A percentile compares a stretch with the other conserved stretches of the same genome.
These are phyloP conservation scores for Heptranchias perlo DNA, from an alignment of 2,113 vertebrate species.

Conservation along the genomic window DNA sequence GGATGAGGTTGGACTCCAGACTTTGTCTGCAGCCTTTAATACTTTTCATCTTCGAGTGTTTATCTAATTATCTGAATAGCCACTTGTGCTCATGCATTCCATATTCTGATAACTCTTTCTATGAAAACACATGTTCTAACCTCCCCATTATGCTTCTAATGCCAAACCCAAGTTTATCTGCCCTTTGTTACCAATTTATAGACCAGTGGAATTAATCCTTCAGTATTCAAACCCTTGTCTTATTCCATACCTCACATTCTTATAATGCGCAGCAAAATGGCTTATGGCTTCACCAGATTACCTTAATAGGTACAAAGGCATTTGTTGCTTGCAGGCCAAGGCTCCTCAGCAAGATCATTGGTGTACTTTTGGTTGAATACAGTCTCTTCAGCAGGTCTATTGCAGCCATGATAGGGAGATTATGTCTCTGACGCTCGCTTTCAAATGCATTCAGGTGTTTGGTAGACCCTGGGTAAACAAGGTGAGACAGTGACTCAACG, in stretches of 20 bases:
- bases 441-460: slow-evolving; percentile 84
- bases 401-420: slow-evolving; percentile 80
- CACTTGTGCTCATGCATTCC: not conserved
- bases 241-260: not conserved
- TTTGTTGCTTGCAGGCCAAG: slow-evolving; percentile 91
- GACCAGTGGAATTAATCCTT: not conserved
- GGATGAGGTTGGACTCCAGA: not conserved
- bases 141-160: not conserved
- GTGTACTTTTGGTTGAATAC: slow-evolving; percentile 73
- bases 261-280: not conserved
- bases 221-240: not conserved
- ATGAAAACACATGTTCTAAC: not conserved
- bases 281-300: slow-evolving; percentile 51
- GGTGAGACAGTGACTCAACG: slow-evolving; percentile 34
- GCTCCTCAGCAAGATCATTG: slow-evolving; percentile 79
- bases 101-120: not conserved
- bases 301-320: slow-evolving; percentile 74
- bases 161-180: not conserved
- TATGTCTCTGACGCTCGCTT: slow-evolving; percentile 83
- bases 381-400: slow-evolving; percentile 82
- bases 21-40: not conserved
- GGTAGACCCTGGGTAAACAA: slow-evolving; percentile 68
- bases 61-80: not conserved
- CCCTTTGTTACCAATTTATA: not conserved
- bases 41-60: not conserved